Evolutionary conservation across 2,113 vertebrate genomes (phyloP).

Genomic region (Xiphophorus couchianus): DNA sequence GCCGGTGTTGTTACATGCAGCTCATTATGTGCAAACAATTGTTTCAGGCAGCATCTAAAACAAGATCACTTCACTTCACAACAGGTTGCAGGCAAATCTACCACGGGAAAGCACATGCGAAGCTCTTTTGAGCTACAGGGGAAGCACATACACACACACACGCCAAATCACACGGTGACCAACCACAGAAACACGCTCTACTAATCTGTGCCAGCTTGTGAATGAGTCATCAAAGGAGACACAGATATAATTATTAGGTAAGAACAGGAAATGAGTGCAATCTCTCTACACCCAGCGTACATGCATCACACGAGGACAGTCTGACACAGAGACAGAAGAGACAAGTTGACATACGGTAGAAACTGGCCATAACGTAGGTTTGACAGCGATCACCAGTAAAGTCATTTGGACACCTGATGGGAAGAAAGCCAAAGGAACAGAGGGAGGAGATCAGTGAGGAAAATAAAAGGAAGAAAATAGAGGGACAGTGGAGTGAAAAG

Average conservation of each 20-base stretch:
- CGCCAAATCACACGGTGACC: slow-evolving; percentile 49
- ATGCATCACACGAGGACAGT: slow-evolving; percentile 70
- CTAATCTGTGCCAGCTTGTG: slow-evolving; percentile 46
- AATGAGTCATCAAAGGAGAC: slow-evolving; percentile 46
- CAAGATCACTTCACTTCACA: background rate
- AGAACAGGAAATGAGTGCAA: slow-evolving; percentile 41
- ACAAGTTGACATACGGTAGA: slow-evolving; percentile 99
- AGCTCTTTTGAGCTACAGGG: slow-evolving; percentile 19
- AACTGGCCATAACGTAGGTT: slow-evolving; percentile 99
- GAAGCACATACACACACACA: background rate
- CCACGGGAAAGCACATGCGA: slow-evolving; percentile 45
- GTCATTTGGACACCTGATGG: slow-evolving; percentile 99
- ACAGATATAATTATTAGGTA: slow-evolving; percentile 43
- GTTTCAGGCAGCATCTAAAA: slow-evolving; percentile 30
- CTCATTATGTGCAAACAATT: slow-evolving; percentile 25
- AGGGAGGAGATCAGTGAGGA: slow-evolving; percentile 81
- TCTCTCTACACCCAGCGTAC: slow-evolving; percentile 69
- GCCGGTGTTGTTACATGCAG: slow-evolving; percentile 47
- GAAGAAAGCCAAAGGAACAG: slow-evolving; percentile 82
- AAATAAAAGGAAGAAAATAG: slow-evolving; percentile 33
- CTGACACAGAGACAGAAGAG: slow-evolving; percentile 87
- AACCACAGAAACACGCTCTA: slow-evolving; percentile 49
- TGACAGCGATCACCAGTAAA: slow-evolving; percentile 99
- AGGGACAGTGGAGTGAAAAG: slow-evolving; percentile 49
- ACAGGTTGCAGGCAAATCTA: slow-evolving; percentile 7